phyloP scores from a whole-genome alignment of 1,140 invertebrate genomes.

The Cydia strobilella region DNA sequence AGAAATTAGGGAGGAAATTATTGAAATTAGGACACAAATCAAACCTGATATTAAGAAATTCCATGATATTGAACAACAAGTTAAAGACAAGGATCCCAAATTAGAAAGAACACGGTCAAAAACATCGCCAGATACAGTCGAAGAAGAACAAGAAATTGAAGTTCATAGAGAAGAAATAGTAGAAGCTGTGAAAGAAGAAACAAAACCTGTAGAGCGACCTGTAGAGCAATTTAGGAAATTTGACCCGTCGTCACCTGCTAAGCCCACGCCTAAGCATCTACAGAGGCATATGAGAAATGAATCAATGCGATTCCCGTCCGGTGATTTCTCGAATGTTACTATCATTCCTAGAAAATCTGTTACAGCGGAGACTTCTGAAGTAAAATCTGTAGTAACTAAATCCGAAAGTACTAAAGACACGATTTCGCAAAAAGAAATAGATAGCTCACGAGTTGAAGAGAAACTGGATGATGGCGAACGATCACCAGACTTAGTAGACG shows the following conservation, averaged over 20 bases:
- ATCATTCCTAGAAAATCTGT: slow-evolving; percentile 75
- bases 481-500: slow-evolving; percentile 68
- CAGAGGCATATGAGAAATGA: slow-evolving; percentile 79
- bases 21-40: slow-evolving; percentile 85
- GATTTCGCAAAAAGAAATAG: slow-evolving; percentile 75
- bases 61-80: slow-evolving; percentile 76
- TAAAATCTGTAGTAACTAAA: slow-evolving; percentile 61
- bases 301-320: slow-evolving; percentile 79
- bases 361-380: slow-evolving; percentile 65
- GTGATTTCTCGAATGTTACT: slow-evolving; percentile 78
- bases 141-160: slow-evolving; percentile 54
- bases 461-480: slow-evolving; percentile 73
- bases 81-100: slow-evolving; percentile 67
- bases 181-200: slow-evolving; percentile 55
- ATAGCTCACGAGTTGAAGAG: slow-evolving; percentile 70
- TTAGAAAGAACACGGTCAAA: slow-evolving; percentile 64
- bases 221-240: slow-evolving; percentile 71
- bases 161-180: slow-evolving; percentile 47
- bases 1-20: slow-evolving; percentile 85
- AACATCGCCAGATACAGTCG: slow-evolving; percentile 62
- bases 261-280: slow-evolving; percentile 78
- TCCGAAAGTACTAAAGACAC: slow-evolving; percentile 60
- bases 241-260: slow-evolving; percentile 72
- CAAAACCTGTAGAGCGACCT: slow-evolving; percentile 57
- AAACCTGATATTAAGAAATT: slow-evolving; percentile 80